Conservation (phyloP, 1,140 invertebrate species). For the Hyposmocoma kahamanoa region DNA sequence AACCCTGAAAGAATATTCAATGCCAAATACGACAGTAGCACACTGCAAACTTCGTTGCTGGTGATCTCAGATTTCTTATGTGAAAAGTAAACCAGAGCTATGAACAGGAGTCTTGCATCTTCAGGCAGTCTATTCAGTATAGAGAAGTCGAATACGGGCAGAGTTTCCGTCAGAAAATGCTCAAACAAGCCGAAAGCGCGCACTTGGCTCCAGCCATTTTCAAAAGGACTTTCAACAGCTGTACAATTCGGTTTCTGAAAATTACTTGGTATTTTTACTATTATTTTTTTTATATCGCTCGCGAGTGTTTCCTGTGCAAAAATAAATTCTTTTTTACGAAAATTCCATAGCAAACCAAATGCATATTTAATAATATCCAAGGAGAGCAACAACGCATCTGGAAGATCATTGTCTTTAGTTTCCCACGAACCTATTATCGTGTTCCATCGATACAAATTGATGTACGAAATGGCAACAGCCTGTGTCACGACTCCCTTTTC, state of each 20-base stretch:
- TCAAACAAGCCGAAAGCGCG: slow-evolving; percentile 20
- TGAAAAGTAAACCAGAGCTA: slow-evolving; percentile 27
- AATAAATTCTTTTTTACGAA: slow-evolving; percentile 13
- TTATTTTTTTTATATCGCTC: slow-evolving; percentile 8
- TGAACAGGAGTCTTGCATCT: slow-evolving; percentile 20
- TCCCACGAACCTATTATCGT: slow-evolving; percentile 10
- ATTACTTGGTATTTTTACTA: neutral
- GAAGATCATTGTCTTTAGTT: slow-evolving; percentile 9
- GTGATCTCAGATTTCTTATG: slow-evolving; percentile 9
- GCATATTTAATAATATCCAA: slow-evolving; percentile 34
- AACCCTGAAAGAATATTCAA: slow-evolving; percentile 15
- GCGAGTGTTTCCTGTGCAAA: too few species aligned
- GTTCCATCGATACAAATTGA: slow-evolving; percentile 22
- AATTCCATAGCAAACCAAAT: slow-evolving; percentile 35
- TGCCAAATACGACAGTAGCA: slow-evolving; percentile 26
- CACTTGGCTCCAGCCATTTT: slow-evolving; percentile 30
- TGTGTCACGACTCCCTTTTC: slow-evolving; percentile 24
- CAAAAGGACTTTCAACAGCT: slow-evolving; percentile 18
- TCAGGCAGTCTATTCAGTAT: slow-evolving; percentile 10
- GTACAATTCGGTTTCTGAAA: slow-evolving; percentile 23
- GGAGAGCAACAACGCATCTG: slow-evolving; percentile 16
- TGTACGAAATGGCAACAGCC: slow-evolving; percentile 17
- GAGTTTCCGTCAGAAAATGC: slow-evolving; percentile 24
- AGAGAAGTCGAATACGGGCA: slow-evolving; percentile 7
- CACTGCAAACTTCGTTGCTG: slow-evolving; percentile 13